A percentile compares a stretch with the other conserved stretches of the same genome.
Evolutionary conservation across 1,140 invertebrate species (phyloP).

Genomic region (Eubasilissa regina): DNA sequence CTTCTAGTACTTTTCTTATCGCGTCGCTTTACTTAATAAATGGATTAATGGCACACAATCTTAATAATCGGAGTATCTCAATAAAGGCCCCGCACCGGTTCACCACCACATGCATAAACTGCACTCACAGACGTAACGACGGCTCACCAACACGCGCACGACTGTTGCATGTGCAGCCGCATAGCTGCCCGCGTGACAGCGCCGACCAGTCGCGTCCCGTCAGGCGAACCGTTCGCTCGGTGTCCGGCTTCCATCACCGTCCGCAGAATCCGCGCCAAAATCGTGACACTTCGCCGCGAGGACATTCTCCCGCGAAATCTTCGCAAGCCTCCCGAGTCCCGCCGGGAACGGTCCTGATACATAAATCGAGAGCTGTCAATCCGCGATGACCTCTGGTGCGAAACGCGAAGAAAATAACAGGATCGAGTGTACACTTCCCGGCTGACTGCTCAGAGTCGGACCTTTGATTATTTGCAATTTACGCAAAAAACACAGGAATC

Average conservation of each 20-base stretch:
- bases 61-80: neutral
- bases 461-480: neutral
- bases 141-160: slow-evolving; percentile 2
- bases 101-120: slow-evolving; percentile 7
- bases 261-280: slow-evolving; percentile 8
- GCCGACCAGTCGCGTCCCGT: slow-evolving; percentile 41
- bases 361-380: too few species aligned
- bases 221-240: slow-evolving; percentile 37
- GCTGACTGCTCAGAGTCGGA: neutral
- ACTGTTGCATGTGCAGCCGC: slow-evolving; percentile 43
- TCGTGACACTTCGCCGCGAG: neutral
- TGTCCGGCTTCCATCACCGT: slow-evolving; percentile 7
- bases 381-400: too few species aligned
- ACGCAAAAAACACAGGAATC: neutral
- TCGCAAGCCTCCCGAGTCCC: neutral
- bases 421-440: neutral
- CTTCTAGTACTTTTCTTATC: too few species aligned
- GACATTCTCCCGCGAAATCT: neutral
- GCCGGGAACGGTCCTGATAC: neutral
- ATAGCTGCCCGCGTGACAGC: slow-evolving; percentile 41
- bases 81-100: slow-evolving; percentile 20
- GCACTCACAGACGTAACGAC: slow-evolving; percentile 63
- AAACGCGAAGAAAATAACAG: too few species aligned
- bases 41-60: neutral
- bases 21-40: neutral